A percentile compares a stretch with the other conserved stretches of the same genome.
phyloP scores from a whole-genome alignment of 2,797 vertebrate genomes.

The Acropternis orthonyx region DNA sequence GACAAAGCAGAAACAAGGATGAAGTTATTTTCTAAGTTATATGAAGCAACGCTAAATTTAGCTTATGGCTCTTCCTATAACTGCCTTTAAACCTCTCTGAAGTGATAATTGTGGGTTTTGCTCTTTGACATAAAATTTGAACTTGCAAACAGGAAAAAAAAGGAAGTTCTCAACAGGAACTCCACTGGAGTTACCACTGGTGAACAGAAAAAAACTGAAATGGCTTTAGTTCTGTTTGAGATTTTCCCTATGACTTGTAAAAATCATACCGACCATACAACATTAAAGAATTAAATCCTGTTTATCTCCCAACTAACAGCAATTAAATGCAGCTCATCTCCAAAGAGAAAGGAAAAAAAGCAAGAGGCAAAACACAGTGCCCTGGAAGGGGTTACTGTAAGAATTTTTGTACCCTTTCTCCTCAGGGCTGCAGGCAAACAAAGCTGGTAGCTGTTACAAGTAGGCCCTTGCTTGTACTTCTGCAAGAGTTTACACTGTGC shows the following conservation, averaged over 20 bases:
- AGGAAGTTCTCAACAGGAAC: background rate
- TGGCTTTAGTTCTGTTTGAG: background rate
- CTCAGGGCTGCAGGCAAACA: conserved; percentile 1
- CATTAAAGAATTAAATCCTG: background rate
- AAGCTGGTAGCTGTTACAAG: background rate
- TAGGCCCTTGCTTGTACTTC: background rate
- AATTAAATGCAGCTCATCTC: background rate
- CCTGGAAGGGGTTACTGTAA: background rate
- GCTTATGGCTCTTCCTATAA: background rate
- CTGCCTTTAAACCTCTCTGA: background rate
- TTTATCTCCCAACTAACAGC: background rate
- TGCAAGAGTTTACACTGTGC: background rate
- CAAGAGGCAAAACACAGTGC: background rate
- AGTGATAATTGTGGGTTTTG: background rate
- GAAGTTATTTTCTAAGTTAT: background rate
- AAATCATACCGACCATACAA: background rate
- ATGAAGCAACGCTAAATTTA: background rate
- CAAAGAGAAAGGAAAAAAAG: background rate
- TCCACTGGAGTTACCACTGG: background rate
- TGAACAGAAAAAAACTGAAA: background rate
- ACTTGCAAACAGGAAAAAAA: background rate
- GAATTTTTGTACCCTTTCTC: background rate
- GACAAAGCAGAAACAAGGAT: background rate
- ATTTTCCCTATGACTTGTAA: background rate
- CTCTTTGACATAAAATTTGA: background rate